phyloP scores from a whole-genome alignment of 2,113 vertebrate genomes.

The Hippocampus barbouri region DNA sequence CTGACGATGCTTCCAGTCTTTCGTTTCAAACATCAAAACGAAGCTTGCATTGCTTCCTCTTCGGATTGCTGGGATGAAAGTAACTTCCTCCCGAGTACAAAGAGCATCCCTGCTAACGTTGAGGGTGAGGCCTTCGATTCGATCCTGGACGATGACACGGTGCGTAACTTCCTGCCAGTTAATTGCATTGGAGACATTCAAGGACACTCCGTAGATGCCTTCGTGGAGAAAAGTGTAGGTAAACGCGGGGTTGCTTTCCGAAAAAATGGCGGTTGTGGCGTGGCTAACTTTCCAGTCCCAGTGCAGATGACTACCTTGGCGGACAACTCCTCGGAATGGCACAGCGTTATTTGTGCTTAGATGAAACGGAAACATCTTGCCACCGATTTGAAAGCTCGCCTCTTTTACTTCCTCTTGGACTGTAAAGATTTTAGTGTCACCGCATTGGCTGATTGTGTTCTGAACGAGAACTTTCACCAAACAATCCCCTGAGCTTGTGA shows the following conservation, averaged over 20 bases:
- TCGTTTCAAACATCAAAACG: constrained; percentile 49
- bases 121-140: constrained; percentile 58
- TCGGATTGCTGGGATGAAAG: constrained; percentile 50
- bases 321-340: constrained; percentile 41
- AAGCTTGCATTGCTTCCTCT: constrained; percentile 66
- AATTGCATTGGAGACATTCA: constrained; percentile 72
- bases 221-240: constrained; percentile 48
- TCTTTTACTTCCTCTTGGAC: constrained; percentile 66
- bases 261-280: background rate
- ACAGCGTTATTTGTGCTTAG: constrained; percentile 34
- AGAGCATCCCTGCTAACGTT: constrained; percentile 39
- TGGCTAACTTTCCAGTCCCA: constrained; percentile 67
- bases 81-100: constrained; percentile 54
- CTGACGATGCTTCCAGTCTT: constrained; percentile 31
- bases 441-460: constrained; percentile 61
- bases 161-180: constrained; percentile 64
- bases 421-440: constrained; percentile 51
- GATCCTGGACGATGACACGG: constrained; percentile 60
- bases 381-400: constrained; percentile 57
- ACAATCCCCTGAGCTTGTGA: constrained; percentile 44
- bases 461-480: constrained; percentile 60
- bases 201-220: constrained; percentile 56
- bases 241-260: constrained; percentile 36
- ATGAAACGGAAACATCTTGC: constrained; percentile 48
- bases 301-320: constrained; percentile 54